Conservation (phyloP, 2,888 invertebrate species). For the Ophioninae sp. region DNA sequence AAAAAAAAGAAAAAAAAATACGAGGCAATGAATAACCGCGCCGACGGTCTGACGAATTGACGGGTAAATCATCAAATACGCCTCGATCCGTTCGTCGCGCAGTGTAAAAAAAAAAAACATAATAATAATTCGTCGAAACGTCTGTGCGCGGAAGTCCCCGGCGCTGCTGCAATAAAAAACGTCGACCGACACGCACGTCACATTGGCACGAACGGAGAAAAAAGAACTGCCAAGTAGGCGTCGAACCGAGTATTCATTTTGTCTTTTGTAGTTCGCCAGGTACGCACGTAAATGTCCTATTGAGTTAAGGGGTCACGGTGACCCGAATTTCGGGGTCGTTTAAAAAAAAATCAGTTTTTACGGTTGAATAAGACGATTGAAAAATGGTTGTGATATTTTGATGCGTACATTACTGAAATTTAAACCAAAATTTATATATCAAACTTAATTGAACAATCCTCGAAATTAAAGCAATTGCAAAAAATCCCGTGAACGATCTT, state of each 20-base stretch:
- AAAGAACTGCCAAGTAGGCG: neutral
- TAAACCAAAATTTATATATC: too few species aligned
- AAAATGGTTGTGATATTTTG: too few species aligned
- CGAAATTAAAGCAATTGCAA: too few species aligned
- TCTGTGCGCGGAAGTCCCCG: neutral
- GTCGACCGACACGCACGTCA: neutral
- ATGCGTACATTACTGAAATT: too few species aligned
- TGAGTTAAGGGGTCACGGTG: neutral
- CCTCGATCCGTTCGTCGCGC: neutral
- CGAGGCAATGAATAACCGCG: slow-evolving; percentile 10
- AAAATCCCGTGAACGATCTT: too few species aligned
- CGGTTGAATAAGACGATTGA: too few species aligned
- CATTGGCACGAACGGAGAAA: neutral
- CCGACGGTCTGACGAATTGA: slow-evolving; percentile 47
- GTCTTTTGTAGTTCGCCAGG: neutral
- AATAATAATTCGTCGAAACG: neutral
- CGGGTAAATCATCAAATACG: slow-evolving; percentile 64
- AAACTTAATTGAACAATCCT: too few species aligned
- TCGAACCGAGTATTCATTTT: neutral
- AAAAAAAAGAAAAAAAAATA: too few species aligned
- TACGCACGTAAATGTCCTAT: neutral
- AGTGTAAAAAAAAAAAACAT: neutral
- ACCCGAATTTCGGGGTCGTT: too few species aligned
- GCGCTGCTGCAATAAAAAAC: neutral
- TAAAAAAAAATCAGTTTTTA: too few species aligned